Conservation (phyloP, 2,113 vertebrate genomes). For the Leptosomus discolor region DNA sequence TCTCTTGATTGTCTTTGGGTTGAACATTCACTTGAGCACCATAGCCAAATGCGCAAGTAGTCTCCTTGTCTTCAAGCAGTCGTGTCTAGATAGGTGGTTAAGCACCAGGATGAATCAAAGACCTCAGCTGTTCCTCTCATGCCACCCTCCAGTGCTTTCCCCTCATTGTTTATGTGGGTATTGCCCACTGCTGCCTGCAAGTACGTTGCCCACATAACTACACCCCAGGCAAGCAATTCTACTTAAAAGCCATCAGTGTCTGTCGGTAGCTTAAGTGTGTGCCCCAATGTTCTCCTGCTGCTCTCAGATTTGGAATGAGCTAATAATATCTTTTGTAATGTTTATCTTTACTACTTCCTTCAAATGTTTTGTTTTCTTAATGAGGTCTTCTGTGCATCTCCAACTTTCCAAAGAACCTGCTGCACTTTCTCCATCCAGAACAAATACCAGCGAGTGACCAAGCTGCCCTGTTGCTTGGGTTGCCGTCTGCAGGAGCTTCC, state of each 20-base stretch:
- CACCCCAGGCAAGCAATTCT: not conserved
- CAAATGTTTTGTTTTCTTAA: constrained; percentile 3
- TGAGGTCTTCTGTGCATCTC: not conserved
- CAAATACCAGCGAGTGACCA: not conserved
- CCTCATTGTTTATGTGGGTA: not conserved
- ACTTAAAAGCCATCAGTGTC: constrained; percentile 8
- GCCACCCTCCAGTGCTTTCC: not conserved
- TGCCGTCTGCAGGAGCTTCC: not conserved
- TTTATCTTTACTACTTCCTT: not conserved
- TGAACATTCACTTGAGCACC: not conserved
- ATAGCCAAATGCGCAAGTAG: not conserved
- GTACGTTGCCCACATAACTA: not conserved
- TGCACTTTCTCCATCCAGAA: not conserved
- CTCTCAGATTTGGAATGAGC: not conserved
- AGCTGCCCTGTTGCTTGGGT: not conserved
- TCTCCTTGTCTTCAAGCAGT: not conserved
- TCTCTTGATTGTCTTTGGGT: not conserved
- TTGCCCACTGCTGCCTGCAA: not conserved
- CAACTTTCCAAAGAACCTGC: not conserved
- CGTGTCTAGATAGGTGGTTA: not conserved
- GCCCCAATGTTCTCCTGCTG: not conserved
- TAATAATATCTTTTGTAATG: constrained; percentile 32
- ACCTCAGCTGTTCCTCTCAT: not conserved
- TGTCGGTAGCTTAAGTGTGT: not conserved
- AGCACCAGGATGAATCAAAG: not conserved